Percentiles rank a stretch among this genome's conserved stretches.
Conservation (phyloP, 2,113 vertebrate species). For the Strix uralensis region DNA sequence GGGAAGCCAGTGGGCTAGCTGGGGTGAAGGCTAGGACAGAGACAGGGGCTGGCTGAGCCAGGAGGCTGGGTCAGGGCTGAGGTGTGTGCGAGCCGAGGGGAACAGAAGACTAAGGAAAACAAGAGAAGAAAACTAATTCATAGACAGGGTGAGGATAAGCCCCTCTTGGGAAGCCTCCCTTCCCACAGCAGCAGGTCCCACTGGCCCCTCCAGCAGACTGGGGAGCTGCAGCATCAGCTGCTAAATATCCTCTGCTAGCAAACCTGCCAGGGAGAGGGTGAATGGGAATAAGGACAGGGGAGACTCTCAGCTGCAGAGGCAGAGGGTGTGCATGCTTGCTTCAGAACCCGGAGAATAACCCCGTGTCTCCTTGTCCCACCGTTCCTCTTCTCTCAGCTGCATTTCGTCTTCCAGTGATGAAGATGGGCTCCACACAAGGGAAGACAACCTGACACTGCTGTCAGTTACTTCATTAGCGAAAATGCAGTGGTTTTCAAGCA, state of each 20-base stretch:
- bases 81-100: background rate
- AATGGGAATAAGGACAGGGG: background rate
- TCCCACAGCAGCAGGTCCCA: background rate
- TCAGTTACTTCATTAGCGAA: background rate
- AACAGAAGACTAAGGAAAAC: background rate
- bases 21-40: rapidly evolving
- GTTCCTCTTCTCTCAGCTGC: background rate
- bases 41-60: background rate
- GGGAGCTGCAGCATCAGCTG: background rate
- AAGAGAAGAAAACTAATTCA: background rate
- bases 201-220: background rate
- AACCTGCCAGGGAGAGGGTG: background rate
- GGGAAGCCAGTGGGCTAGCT: background rate
- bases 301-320: background rate
- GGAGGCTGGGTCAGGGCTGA: background rate
- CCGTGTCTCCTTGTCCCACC: rapidly evolving
- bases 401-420: background rate
- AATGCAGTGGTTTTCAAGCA: background rate
- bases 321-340: rapidly evolving
- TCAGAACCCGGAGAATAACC: background rate
- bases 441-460: background rate
- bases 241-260: background rate
- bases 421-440: rapidly evolving
- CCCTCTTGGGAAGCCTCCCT: background rate
- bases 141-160: background rate